A percentile compares a stretch with the other conserved stretches of the same genome.
Evolutionary conservation across 2,888 invertebrate genomes (phyloP).

Genomic region (Coecobrya sp.): DNA sequence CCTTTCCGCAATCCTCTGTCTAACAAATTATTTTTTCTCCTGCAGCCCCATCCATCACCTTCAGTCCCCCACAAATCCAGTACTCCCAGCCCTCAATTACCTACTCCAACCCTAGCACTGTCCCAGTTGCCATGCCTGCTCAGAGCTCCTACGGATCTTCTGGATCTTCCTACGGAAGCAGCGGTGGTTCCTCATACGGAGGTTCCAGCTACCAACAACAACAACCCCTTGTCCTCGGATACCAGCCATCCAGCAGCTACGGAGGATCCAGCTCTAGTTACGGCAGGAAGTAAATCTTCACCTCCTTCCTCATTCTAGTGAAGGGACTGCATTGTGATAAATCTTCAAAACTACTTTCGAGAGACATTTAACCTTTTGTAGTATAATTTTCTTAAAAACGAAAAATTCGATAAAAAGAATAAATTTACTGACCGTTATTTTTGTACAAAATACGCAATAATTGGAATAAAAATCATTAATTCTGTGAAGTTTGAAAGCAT

Average conservation of each 20-base stretch:
- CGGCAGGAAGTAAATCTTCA: constrained; percentile 11
- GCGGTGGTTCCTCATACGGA: background rate
- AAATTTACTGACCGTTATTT: background rate
- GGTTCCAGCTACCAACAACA: constrained; percentile 46
- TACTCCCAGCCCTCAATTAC: constrained; percentile 78
- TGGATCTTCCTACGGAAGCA: constrained; percentile 19
- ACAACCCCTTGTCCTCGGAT: constrained; percentile 75
- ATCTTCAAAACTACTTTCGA: background rate
- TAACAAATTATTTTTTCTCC: background rate
- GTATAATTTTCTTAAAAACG: background rate
- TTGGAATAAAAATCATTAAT: background rate
- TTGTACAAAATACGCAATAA: background rate
- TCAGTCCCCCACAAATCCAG: constrained; percentile 74
- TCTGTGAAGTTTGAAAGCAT: background rate
- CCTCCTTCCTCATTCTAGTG: background rate
- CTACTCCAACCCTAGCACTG: constrained; percentile 70
- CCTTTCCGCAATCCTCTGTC: background rate
- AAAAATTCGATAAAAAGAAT: background rate
- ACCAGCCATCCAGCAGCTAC: constrained; percentile 33
- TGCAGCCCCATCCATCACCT: constrained; percentile 73
- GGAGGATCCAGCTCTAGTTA: constrained; percentile 43
- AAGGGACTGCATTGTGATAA: background rate
- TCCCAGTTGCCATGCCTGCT: constrained; percentile 65
- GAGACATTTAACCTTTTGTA: background rate
- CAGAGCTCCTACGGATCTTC: constrained; percentile 16